phyloP scores from a whole-genome alignment of 2,113 vertebrate genomes.

The Microcebus ravelobensis region DNA sequence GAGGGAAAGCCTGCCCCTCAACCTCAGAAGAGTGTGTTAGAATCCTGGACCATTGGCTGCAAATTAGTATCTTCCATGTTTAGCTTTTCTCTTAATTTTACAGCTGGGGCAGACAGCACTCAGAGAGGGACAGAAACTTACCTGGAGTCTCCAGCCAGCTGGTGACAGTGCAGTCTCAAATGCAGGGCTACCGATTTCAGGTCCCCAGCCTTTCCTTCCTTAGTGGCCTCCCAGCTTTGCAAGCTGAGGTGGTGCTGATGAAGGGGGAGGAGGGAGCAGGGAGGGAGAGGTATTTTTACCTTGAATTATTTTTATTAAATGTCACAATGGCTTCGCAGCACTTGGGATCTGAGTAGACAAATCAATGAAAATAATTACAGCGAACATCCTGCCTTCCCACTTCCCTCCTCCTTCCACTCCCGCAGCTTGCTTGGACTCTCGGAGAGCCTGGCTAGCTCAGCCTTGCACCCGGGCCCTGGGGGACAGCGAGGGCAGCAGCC shows the following conservation, averaged over 20 bases:
- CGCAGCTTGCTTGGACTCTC: neutral
- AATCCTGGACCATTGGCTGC: neutral
- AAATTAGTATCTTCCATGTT: neutral
- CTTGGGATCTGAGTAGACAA: constrained; percentile 77
- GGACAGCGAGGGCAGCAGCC: neutral
- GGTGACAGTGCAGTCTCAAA: too few relatives aligned
- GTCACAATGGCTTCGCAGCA: constrained; percentile 70
- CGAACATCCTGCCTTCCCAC: constrained; percentile 68
- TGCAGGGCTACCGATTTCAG: neutral
- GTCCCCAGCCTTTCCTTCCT: neutral
- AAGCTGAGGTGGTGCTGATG: constrained; percentile 40
- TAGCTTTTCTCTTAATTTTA: neutral
- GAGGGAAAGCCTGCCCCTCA: neutral
- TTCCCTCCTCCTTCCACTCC: constrained; percentile 21
- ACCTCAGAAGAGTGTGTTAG: neutral
- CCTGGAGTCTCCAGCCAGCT: neutral
- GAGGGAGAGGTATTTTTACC: constrained; percentile 75
- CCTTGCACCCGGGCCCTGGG: neutral
- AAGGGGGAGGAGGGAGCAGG: constrained; percentile 37
- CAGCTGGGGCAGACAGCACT: neutral
- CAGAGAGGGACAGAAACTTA: neutral
- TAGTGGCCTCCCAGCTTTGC: neutral
- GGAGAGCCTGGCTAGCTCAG: neutral
- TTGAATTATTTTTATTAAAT: constrained; percentile 82
- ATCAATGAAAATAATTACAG: constrained; percentile 84